Evolutionary conservation across 2,797 vertebrate species (phyloP).

Genomic region (Toxotes lorentzi): DNA sequence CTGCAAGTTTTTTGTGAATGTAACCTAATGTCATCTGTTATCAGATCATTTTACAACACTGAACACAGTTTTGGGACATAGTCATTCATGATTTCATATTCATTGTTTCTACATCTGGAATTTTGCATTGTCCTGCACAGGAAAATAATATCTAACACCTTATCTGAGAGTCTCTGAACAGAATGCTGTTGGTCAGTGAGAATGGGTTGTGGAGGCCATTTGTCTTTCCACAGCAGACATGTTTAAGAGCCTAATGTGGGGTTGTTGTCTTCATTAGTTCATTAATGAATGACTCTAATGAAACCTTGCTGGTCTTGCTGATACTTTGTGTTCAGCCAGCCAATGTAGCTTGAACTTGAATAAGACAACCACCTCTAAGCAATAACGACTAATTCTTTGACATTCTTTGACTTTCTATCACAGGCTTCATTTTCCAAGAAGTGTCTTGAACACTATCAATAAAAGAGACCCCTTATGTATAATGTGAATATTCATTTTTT

Average conservation of each 20-base stretch:
- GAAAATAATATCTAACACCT: not conserved
- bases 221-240: not conserved
- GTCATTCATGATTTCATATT: too few relatives aligned
- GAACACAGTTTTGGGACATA: too few relatives aligned
- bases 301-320: not conserved
- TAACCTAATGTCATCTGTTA: not conserved
- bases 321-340: not conserved
- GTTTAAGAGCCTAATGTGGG: not conserved
- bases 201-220: not conserved
- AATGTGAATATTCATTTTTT: not conserved
- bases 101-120: not conserved
- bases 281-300: not conserved
- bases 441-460: too few relatives aligned
- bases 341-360: not conserved
- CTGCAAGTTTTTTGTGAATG: slow-evolving; percentile 5
- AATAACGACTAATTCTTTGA: not conserved
- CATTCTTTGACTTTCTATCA: not conserved
- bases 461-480: too few relatives aligned
- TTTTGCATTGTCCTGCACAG: not conserved
- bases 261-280: slow-evolving; percentile 41
- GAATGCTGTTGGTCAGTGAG: not conserved
- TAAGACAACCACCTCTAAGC: not conserved
- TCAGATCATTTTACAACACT: too few relatives aligned
- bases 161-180: not conserved
- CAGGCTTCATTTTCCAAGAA: not conserved